Percentiles rank a stretch among this genome's conserved stretches.
These are phyloP conservation scores for Melinaea menophilus DNA, from an alignment of 2,888 invertebrate species.

Conservation along the genomic window DNA sequence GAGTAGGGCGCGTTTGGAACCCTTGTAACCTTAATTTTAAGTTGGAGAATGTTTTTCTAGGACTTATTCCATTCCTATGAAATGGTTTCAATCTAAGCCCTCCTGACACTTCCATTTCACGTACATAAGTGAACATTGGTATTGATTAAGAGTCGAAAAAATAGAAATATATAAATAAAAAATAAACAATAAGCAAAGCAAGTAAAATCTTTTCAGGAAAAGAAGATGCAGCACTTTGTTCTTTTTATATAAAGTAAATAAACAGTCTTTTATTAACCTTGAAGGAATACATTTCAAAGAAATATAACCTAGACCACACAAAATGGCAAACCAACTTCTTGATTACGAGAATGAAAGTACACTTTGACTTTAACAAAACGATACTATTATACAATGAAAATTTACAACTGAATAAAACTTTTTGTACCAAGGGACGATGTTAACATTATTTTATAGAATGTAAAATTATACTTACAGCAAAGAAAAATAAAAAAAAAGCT, in stretches of 20 bases:
- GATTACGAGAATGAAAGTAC: slow-evolving; percentile 28
- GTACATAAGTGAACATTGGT: no score
- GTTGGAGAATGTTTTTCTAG: no score
- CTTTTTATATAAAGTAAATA: slow-evolving; percentile 25
- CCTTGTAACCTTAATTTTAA: no score
- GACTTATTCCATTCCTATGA: no score
- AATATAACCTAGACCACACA: slow-evolving; percentile 20
- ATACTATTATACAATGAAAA: slow-evolving; percentile 20
- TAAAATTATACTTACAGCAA: neutral
- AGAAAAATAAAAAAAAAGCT: no score
- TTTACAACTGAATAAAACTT: slow-evolving; percentile 20
- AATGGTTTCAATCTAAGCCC: no score
- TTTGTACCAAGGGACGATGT: slow-evolving; percentile 13
- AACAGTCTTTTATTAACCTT: slow-evolving; percentile 24
- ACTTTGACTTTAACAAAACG: slow-evolving; percentile 21
- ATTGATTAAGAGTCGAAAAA: no score
- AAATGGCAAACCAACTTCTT: slow-evolving; percentile 25
- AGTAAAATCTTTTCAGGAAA: slow-evolving; percentile 9
- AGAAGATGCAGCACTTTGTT: slow-evolving; percentile 23
- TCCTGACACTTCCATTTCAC: no score
- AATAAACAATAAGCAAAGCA: neutral
- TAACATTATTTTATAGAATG: slow-evolving; percentile 15
- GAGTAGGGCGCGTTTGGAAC: no score
- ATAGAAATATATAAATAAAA: no score
- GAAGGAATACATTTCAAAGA: slow-evolving; percentile 20